These are phyloP conservation scores for Crax fasciolata DNA, from an alignment of 2,797 vertebrate species.

Conservation along the genomic window DNA sequence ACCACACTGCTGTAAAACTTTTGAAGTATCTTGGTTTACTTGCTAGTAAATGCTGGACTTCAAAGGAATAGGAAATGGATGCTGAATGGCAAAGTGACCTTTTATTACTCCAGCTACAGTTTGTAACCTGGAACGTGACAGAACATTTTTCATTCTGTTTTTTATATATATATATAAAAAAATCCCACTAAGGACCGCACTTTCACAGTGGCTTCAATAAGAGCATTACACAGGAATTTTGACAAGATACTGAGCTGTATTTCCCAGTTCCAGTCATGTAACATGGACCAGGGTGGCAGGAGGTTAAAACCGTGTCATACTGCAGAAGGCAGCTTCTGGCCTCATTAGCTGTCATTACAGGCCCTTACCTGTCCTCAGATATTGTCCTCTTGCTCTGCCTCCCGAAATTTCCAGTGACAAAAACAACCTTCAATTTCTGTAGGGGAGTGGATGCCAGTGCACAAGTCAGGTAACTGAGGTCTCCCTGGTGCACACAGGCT, in stretches of 20 bases:
- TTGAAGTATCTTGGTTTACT: constrained; percentile 57
- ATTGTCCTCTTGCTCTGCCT: background rate
- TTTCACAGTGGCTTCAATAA: constrained; percentile 39
- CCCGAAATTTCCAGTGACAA: background rate
- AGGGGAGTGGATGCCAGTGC: background rate
- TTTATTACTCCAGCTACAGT: constrained; percentile 69
- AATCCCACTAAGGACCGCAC: background rate
- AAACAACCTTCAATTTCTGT: background rate
- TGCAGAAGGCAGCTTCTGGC: background rate
- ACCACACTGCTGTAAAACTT: constrained; percentile 55
- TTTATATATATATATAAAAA: background rate
- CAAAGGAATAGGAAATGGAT: constrained; percentile 74
- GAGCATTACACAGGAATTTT: background rate
- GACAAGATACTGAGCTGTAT: constrained; percentile 3
- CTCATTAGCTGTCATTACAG: constrained; percentile 30
- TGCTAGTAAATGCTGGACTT: constrained; percentile 63
- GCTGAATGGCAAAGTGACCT: constrained; percentile 72
- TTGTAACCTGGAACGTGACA: constrained; percentile 61
- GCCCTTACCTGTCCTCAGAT: background rate
- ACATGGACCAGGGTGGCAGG: fast-evolving
- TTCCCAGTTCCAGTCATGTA: background rate
- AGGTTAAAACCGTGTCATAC: background rate
- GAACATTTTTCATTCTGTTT: constrained; percentile 48
- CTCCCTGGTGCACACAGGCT: background rate
- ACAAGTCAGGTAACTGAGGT: background rate